Evolutionary conservation across 2,113 vertebrate genomes (phyloP).

Genomic region (Pithys albifrons): DNA sequence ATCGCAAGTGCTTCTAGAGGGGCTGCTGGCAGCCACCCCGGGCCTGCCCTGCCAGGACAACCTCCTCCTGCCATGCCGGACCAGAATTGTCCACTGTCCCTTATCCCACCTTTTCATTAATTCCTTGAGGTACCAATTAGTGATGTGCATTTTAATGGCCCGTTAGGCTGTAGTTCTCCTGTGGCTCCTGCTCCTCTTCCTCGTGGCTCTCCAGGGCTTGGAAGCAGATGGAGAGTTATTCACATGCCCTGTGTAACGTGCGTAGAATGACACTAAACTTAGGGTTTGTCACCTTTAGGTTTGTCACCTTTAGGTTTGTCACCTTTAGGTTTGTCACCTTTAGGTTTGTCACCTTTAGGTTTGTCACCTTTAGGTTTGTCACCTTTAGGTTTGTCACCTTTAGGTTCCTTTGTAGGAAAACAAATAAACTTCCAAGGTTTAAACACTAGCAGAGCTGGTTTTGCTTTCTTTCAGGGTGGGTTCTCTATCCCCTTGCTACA

Average conservation of each 20-base stretch:
- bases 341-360: neutral
- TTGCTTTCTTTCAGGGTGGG: neutral
- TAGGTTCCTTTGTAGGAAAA: neutral
- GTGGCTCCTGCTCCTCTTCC: neutral
- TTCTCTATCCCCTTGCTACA: rapidly evolving
- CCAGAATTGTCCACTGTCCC: neutral
- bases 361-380: neutral
- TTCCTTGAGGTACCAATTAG: neutral
- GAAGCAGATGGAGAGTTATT: rapidly evolving
- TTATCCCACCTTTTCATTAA: rapidly evolving
- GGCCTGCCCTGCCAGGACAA: neutral
- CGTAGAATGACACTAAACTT: neutral
- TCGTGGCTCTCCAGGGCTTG: rapidly evolving
- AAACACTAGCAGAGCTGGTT: neutral
- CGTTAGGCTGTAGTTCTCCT: neutral
- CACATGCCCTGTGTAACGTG: neutral
- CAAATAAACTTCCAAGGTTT: constrained; percentile 26
- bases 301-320: too few relatives aligned
- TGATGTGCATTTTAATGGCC: neutral
- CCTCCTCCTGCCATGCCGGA: neutral
- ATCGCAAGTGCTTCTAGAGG: constrained; percentile 75
- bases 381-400: neutral
- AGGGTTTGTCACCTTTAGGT: neutral
- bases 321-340: too few relatives aligned
- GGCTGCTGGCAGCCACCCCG: neutral